Percentiles rank a stretch among this genome's conserved stretches.
Evolutionary conservation across 1,140 invertebrate genomes (phyloP).

Genomic region (Reticulitermes speratus): DNA sequence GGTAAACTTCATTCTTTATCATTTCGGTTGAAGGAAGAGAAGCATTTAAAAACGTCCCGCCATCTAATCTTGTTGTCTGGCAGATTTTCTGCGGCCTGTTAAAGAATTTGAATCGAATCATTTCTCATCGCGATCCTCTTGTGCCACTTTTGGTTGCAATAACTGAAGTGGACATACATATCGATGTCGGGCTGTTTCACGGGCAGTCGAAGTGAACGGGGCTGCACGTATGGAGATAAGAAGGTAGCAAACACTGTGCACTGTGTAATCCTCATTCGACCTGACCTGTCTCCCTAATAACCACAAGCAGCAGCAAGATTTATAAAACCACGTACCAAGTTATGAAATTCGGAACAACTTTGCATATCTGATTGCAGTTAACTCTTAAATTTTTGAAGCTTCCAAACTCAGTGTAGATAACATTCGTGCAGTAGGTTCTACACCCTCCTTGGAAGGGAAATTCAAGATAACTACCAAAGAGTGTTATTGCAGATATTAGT

Average conservation of each 20-base stretch:
- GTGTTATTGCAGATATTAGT: background rate
- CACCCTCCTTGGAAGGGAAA: background rate
- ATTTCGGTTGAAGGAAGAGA: too few relatives aligned
- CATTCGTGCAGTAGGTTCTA: background rate
- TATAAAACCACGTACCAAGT: slow-evolving; percentile 16
- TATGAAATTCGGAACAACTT: slow-evolving; percentile 2
- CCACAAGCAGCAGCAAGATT: background rate
- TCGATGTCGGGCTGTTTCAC: background rate
- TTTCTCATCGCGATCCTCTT: background rate
- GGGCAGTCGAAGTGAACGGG: background rate
- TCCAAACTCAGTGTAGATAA: background rate
- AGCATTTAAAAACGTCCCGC: too few relatives aligned
- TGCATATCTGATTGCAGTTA: background rate
- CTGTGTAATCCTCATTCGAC: background rate
- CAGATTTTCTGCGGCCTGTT: too few relatives aligned
- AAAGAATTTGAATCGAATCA: too few relatives aligned
- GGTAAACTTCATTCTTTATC: too few relatives aligned
- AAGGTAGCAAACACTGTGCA: background rate
- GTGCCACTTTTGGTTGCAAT: background rate
- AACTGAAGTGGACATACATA: background rate
- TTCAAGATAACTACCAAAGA: background rate
- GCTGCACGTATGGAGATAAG: background rate
- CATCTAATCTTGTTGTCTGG: too few relatives aligned
- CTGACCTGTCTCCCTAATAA: background rate
- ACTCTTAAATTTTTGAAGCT: slow-evolving; percentile 13